These are phyloP conservation scores for Pagetopsis macropterus DNA, from an alignment of 2,797 vertebrate species.

Conservation along the genomic window DNA sequence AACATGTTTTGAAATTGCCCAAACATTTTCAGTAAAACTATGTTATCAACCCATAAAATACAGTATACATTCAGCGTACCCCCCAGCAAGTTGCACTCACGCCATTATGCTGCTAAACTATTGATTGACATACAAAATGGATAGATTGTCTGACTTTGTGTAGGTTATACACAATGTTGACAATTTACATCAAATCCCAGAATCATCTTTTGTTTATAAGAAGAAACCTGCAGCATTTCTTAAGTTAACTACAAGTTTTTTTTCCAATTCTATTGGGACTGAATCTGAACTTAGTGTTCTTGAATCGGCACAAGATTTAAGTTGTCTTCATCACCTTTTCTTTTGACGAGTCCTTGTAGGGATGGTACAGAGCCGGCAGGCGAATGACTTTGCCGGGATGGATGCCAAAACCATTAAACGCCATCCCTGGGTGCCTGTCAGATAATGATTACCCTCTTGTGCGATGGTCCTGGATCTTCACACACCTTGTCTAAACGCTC, in stretches of 20 bases:
- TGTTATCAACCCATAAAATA: neutral
- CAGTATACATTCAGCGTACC: too few relatives aligned
- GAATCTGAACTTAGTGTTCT: constrained; percentile 21
- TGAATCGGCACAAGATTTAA: constrained; percentile 27
- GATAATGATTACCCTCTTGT: constrained; percentile 71
- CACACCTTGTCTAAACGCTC: constrained; percentile 72
- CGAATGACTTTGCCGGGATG: constrained; percentile 58
- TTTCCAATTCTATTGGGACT: neutral
- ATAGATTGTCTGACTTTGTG: neutral
- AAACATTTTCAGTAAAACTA: neutral
- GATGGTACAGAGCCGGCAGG: constrained; percentile 45
- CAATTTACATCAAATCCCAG: neutral
- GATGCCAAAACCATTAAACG: constrained; percentile 71
- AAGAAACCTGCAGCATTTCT: neutral
- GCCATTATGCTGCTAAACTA: neutral
- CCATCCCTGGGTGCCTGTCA: constrained; percentile 66
- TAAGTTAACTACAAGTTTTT: neutral
- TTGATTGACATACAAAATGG: neutral
- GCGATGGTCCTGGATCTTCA: constrained; percentile 63
- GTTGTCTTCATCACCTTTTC: constrained; percentile 26
- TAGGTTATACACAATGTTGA: neutral
- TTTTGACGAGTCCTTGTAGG: constrained; percentile 45
- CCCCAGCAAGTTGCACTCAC: constrained; percentile 1
- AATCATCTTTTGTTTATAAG: neutral
- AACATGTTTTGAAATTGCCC: too few relatives aligned